phyloP scores from a whole-genome alignment of 2,888 invertebrate genomes.

The Aplocera efformata region DNA sequence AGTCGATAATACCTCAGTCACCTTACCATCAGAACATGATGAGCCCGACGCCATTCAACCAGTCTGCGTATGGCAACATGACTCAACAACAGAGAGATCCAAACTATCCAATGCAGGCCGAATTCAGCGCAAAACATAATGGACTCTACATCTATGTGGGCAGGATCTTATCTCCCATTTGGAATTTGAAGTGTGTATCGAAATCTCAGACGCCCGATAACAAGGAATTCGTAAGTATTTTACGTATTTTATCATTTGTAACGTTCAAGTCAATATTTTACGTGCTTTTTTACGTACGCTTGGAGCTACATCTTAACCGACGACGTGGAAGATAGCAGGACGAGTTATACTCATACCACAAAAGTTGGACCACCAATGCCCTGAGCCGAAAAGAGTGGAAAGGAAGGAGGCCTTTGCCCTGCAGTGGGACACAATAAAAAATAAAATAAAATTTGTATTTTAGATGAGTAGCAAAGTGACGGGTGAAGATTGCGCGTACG shows the following conservation, averaged over 20 bases:
- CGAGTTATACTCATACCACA: too few relatives aligned
- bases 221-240: slow-evolving; percentile 80
- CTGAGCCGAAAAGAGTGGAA: too few relatives aligned
- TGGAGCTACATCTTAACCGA: too few relatives aligned
- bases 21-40: slow-evolving; percentile 59
- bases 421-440: too few relatives aligned
- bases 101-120: slow-evolving; percentile 65
- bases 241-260: neutral
- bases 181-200: slow-evolving; percentile 89
- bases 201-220: slow-evolving; percentile 74
- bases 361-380: too few relatives aligned
- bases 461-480: slow-evolving; percentile 85
- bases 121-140: slow-evolving; percentile 89
- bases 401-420: too few relatives aligned
- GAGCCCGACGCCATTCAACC: slow-evolving; percentile 60
- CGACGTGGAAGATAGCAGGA: too few relatives aligned
- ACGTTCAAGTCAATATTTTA: too few relatives aligned
- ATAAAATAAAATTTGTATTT: slow-evolving; percentile 20
- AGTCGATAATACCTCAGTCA: slow-evolving; percentile 52
- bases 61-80: slow-evolving; percentile 61
- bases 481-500: slow-evolving; percentile 85
- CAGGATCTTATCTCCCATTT: slow-evolving; percentile 92
- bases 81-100: slow-evolving; percentile 62
- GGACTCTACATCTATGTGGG: slow-evolving; percentile 95
- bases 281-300: too few relatives aligned